These are phyloP conservation scores for Drosophila busckii DNA, from an alignment of 1,140 invertebrate genomes.

Conservation along the genomic window DNA sequence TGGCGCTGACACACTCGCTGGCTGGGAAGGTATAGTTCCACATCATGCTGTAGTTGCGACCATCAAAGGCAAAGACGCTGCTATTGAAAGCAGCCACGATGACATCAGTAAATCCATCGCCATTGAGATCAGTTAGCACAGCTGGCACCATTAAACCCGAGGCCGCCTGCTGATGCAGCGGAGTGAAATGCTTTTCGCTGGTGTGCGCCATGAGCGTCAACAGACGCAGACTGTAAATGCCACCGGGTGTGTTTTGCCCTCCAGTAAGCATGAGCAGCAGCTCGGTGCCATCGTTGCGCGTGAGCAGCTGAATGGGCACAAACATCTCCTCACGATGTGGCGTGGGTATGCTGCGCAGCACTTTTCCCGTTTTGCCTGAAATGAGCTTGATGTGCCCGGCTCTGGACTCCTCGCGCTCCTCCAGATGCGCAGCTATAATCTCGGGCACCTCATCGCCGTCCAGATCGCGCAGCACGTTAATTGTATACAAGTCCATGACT, in stretches of 20 bases:
- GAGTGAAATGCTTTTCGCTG: slow-evolving; percentile 73
- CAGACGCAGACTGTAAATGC: slow-evolving; percentile 85
- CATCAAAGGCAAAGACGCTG: slow-evolving; percentile 86
- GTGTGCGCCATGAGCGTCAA: slow-evolving; percentile 71
- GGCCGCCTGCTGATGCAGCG: slow-evolving; percentile 49
- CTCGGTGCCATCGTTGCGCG: slow-evolving; percentile 68
- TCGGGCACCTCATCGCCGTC: slow-evolving; percentile 87
- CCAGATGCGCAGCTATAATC: slow-evolving; percentile 85
- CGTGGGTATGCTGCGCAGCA: slow-evolving; percentile 83
- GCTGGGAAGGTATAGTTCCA: slow-evolving; percentile 87
- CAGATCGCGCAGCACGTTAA: slow-evolving; percentile 86
- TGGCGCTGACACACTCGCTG: slow-evolving; percentile 84
- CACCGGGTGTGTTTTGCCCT: slow-evolving; percentile 86
- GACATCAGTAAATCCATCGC: slow-evolving; percentile 87
- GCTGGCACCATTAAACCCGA: slow-evolving; percentile 83
- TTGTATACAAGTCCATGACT: slow-evolving; percentile 83
- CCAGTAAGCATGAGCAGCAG: slow-evolving; percentile 85
- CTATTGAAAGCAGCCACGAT: slow-evolving; percentile 87
- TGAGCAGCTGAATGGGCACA: slow-evolving; percentile 80
- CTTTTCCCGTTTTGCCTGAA: slow-evolving; percentile 85
- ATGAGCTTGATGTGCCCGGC: slow-evolving; percentile 85
- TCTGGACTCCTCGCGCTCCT: slow-evolving; percentile 78
- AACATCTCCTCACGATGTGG: slow-evolving; percentile 87
- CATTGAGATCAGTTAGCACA: slow-evolving; percentile 87
- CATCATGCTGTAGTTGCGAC: slow-evolving; percentile 82